Base-by-base conservation (phyloP, 64 coral and sea anemone genomes). In the Montipora cactus region DNA sequence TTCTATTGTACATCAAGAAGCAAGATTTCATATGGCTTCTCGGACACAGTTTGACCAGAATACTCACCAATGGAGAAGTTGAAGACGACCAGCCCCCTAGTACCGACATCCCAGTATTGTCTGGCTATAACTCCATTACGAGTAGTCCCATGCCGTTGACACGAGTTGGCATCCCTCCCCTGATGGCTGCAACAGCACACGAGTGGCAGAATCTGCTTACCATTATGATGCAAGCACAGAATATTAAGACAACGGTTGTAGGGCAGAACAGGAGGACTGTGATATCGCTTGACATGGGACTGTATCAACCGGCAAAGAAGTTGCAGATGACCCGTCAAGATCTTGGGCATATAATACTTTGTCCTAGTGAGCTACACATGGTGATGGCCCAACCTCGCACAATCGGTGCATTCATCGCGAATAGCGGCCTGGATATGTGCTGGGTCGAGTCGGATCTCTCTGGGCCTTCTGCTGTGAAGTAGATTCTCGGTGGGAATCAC, bases 11-110 rank as follows among this genome's bases (percentile, higher is more conserved):
- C 0, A 46, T 91, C 57, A 91, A 22, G 23, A 48, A 3, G 46
- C 19, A 91, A 75, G 79, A 91, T 28, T 91, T 82, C 51, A 9
- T 67, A 83, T 91, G 90, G 90, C 90, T 86, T 44, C 13, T 86
- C 20, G 90, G 80, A 20, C 90, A 70, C 3, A 76, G 50, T 76
- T 76, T 92, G 78, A 74, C 79, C 0, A 83, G 90, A 59, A 44
- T 5, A 0, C 2, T 44, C n/a, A 75, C 72, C 23, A 44, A 64
- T 66, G 21, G 25, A 55, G 4, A 55, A 55, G 10, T 10, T 55
- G 52, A 55, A 55, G 59, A 71, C 10, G 46, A 51, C 47, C 83
- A 71, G 68, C 83, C 64, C 28, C 18, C 83, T 28, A 67, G 58
- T 84, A 67, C 55, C 52, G 16, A 67, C 45, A 84, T 59, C 9